A percentile compares a stretch with the other conserved stretches of the same genome.
phyloP scores from a whole-genome alignment of 2,113 vertebrate species.

The Zosterops lateralis region DNA sequence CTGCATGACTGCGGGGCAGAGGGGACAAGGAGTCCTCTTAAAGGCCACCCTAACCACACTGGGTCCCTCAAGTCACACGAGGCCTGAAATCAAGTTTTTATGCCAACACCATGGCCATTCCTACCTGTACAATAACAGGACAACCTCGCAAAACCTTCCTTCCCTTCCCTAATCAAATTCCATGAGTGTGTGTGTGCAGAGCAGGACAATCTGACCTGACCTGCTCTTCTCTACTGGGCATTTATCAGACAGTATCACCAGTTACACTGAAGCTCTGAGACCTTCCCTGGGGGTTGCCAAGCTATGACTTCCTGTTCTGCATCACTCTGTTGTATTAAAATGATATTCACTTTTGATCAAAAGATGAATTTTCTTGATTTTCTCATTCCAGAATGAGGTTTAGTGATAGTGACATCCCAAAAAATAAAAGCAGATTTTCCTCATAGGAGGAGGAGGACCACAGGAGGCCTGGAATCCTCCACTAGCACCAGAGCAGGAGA shows the following conservation, averaged over 20 bases:
- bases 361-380: not conserved
- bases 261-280: not conserved
- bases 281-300: not conserved
- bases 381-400: not conserved
- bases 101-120: not conserved
- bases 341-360: not conserved
- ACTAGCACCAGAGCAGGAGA: not conserved
- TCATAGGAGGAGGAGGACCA: not conserved
- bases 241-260: not conserved
- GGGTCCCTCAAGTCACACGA: not conserved
- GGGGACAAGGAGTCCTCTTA: not conserved
- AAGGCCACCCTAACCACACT: not conserved
- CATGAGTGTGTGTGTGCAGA: not conserved
- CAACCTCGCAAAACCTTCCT: not conserved
- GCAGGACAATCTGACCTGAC: not conserved
- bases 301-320: not conserved
- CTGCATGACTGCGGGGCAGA: not conserved
- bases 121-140: not conserved
- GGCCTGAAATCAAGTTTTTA: not conserved
- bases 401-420: not conserved
- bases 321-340: not conserved
- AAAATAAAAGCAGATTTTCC: not conserved
- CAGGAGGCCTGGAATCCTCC: not conserved
- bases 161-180: not conserved
- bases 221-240: not conserved